Evolutionary conservation across 1,140 invertebrate genomes (phyloP).

Genomic region (Brachionus plicatilis): DNA sequence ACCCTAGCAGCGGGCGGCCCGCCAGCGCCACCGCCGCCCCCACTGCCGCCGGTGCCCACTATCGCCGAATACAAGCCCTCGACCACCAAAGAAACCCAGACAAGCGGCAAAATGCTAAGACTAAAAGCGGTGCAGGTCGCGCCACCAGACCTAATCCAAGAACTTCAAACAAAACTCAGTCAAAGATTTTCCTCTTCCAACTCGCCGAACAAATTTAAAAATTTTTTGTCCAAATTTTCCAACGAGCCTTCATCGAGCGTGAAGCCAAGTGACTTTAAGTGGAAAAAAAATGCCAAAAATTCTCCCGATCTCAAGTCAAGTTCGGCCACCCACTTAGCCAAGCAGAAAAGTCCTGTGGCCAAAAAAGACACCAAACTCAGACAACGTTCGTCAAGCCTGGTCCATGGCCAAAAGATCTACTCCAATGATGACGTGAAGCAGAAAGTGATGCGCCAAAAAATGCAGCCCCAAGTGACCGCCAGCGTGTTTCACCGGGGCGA

Average conservation of each 20-base stretch:
- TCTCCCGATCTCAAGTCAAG: neutral
- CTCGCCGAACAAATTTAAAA: conserved; percentile 1
- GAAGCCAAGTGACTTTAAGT: neutral
- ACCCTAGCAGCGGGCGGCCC: neutral
- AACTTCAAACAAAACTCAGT: neutral
- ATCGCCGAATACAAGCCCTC: neutral
- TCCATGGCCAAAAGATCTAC: neutral
- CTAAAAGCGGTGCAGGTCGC: neutral
- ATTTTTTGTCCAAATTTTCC: conserved; percentile 1
- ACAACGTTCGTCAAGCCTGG: neutral
- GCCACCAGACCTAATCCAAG: neutral
- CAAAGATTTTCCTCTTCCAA: neutral
- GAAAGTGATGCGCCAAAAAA: neutral
- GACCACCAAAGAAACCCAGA: neutral
- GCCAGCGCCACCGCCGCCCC: neutral
- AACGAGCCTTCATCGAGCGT: neutral
- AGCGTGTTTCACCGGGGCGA: no score
- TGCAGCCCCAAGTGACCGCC: neutral
- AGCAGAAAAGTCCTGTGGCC: neutral
- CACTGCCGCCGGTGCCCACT: neutral
- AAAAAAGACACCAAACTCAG: neutral
- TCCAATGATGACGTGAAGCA: neutral
- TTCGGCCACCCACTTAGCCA: neutral
- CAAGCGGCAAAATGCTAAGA: neutral
- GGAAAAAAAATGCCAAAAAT: neutral